Percentiles rank a stretch among this genome's conserved stretches.
These are phyloP conservation scores for Peromyscus nudipes DNA, from an alignment of 2,797 vertebrate genomes.

Conservation along the genomic window DNA sequence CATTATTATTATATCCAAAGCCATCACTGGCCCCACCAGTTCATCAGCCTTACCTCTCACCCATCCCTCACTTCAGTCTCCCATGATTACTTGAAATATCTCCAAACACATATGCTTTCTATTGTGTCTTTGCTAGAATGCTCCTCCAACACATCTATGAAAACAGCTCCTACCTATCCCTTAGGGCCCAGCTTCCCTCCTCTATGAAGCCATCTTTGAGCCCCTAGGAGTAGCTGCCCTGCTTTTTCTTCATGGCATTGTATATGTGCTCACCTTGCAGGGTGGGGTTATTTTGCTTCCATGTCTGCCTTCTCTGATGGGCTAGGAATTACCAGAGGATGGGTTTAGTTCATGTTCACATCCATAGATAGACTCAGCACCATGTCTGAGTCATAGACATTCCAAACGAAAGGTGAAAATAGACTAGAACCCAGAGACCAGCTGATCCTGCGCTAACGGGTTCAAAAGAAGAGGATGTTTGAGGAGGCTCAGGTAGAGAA, in stretches of 20 bases:
- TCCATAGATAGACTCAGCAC: background rate
- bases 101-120: background rate
- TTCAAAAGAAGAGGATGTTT: background rate
- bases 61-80: background rate
- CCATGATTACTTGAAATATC: background rate
- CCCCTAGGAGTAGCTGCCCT: background rate
- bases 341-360: background rate
- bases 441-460: background rate
- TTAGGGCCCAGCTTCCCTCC: background rate
- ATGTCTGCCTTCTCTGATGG: background rate
- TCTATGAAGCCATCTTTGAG: background rate
- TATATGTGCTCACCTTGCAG: background rate
- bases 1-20: background rate
- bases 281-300: background rate
- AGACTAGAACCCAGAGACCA: background rate
- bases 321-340: background rate
- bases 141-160: background rate
- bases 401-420: constrained; percentile 56
- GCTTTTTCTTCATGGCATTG: background rate
- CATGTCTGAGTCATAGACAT: background rate
- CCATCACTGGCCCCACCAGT: background rate
- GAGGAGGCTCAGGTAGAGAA: background rate
- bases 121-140: background rate
- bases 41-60: background rate
- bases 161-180: background rate